These are phyloP conservation scores for Drosophila subobscura DNA, from an alignment of 1,140 invertebrate genomes.

Conservation along the genomic window DNA sequence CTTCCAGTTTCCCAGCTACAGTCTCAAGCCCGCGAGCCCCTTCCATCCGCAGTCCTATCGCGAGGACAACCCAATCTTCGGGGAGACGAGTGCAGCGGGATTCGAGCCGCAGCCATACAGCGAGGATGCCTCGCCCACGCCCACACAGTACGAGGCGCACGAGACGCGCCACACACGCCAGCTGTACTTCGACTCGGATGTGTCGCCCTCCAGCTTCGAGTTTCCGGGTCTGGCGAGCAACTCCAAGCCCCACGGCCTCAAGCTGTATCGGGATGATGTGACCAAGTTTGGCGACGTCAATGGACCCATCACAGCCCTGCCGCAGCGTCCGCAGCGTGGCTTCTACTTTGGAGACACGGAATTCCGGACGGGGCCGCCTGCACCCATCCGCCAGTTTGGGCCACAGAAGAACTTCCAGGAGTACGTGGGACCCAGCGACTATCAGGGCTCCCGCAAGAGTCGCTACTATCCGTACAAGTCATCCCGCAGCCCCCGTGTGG, in stretches of 20 bases:
- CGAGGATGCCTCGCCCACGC: conserved; percentile 48
- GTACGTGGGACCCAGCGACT: conserved; percentile 64
- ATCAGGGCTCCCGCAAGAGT: conserved; percentile 72
- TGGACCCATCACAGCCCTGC: conserved; percentile 78
- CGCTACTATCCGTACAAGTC: conserved; percentile 79
- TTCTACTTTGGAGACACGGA: conserved; percentile 76
- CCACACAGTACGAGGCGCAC: conserved; percentile 58
- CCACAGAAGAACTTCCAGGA: conserved; percentile 80
- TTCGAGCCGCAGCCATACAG: conserved; percentile 60
- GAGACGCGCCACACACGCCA: conserved; percentile 73
- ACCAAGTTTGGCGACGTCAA: conserved; percentile 83
- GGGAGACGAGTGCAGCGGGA: conserved; percentile 53
- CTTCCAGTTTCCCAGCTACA: conserved; percentile 82
- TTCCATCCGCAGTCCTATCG: conserved; percentile 81
- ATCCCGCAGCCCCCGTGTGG: conserved; percentile 85
- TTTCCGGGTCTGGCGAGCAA: conserved; percentile 75
- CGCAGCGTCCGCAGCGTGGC: conserved; percentile 66
- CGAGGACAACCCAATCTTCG: conserved; percentile 80
- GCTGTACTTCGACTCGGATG: conserved; percentile 68
- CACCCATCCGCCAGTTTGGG: conserved; percentile 63
- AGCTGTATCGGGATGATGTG: conserved; percentile 79
- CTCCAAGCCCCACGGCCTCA: conserved; percentile 73
- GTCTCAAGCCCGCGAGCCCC: conserved; percentile 67
- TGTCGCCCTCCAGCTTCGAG: conserved; percentile 61
- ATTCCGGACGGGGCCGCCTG: conserved; percentile 66